phyloP scores from a whole-genome alignment of 35 echinoderm and acorn worm species.

The Ophiothrix spiculata region DNA sequence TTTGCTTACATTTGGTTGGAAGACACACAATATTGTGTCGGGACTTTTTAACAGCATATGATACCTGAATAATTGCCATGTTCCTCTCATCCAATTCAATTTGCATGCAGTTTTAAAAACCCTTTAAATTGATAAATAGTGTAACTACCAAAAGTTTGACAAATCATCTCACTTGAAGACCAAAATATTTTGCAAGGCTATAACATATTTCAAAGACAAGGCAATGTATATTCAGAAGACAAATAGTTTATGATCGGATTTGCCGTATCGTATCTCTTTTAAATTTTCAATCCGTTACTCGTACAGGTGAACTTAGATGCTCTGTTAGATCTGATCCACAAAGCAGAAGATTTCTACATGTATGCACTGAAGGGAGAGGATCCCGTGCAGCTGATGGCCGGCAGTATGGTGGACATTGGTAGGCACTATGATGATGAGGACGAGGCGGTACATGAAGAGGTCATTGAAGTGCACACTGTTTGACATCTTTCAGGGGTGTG shows the following conservation, averaged over 20 bases:
- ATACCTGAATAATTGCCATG: too few species aligned
- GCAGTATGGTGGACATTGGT: not conserved
- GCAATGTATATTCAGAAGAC: not conserved
- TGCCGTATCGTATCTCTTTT: not conserved
- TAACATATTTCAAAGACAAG: not conserved
- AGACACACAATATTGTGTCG: too few species aligned
- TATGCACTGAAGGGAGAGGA: conserved; percentile 12
- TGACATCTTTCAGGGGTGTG: too few species aligned
- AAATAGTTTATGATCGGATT: not conserved
- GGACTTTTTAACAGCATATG: too few species aligned
- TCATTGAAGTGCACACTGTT: not conserved
- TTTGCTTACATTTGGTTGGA: too few species aligned
- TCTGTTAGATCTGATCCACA: conserved; percentile 32
- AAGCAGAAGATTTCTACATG: conserved; percentile 38
- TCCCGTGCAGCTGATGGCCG: not conserved
- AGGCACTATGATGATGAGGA: not conserved
- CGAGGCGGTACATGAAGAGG: not conserved
- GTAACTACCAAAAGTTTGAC: too few species aligned
- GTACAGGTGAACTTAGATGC: conserved; percentile 31
- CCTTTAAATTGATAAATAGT: too few species aligned
- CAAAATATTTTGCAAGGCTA: not conserved
- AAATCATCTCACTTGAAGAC: not conserved
- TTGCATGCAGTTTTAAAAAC: too few species aligned
- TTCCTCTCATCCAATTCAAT: too few species aligned
- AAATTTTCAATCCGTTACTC: not conserved